Evolutionary conservation across 2,797 vertebrate genomes (phyloP).

Genomic region (Lithobates pipiens): DNA sequence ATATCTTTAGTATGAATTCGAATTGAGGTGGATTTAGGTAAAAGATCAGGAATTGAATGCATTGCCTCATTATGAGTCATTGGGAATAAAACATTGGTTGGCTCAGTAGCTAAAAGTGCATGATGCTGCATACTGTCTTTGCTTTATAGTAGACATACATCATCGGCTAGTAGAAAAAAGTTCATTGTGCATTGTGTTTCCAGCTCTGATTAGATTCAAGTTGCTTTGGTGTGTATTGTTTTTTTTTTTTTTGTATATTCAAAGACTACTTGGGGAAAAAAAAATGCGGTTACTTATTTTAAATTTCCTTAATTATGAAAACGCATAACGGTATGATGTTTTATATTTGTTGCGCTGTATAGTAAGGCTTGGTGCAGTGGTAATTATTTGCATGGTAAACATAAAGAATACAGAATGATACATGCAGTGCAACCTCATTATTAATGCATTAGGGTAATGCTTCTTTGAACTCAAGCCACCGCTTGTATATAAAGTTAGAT

Average conservation of each 20-base stretch:
- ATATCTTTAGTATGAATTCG: slow-evolving; percentile 16
- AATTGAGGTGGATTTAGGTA: neutral
- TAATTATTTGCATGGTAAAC: neutral
- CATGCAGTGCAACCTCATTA: slow-evolving; percentile 1
- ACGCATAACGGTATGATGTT: too few relatives aligned
- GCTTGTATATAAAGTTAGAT: slow-evolving; percentile 3
- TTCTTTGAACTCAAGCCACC: neutral
- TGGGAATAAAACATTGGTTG: neutral
- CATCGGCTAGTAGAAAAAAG: slow-evolving; percentile 22
- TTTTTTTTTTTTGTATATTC: too few relatives aligned
- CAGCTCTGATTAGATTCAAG: neutral
- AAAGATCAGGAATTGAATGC: neutral
- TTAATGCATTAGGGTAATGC: neutral
- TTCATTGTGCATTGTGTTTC: slow-evolving; percentile 14
- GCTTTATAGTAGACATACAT: neutral
- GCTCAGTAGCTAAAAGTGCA: neutral
- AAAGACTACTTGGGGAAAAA: too few relatives aligned
- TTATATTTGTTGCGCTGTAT: neutral
- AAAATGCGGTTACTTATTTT: too few relatives aligned
- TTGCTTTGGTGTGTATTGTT: too few relatives aligned
- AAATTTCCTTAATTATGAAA: too few relatives aligned
- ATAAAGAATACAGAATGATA: neutral
- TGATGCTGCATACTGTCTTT: slow-evolving; percentile 6
- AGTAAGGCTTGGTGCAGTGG: neutral
- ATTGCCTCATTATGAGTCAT: neutral